phyloP scores from a whole-genome alignment of 2,797 vertebrate species.

The Ctenosaura bakeri region DNA sequence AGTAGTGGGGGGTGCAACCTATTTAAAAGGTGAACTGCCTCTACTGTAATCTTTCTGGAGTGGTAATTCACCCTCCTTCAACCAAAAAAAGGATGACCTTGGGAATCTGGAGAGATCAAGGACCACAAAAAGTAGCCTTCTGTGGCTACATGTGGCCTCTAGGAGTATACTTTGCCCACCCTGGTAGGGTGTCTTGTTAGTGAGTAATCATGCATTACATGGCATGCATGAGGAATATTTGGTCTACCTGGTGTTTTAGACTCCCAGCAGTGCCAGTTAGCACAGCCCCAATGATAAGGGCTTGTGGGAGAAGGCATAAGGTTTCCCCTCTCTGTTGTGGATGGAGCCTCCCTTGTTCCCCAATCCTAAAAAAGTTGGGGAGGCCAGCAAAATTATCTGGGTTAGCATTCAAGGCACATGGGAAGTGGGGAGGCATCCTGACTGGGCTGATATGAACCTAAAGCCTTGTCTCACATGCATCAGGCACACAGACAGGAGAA shows the following conservation, averaged over 20 bases:
- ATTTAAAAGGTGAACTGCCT: too few relatives aligned
- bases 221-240: background rate
- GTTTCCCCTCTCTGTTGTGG: background rate
- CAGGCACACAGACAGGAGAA: background rate
- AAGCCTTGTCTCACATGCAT: background rate
- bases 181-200: background rate
- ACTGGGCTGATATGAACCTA: background rate
- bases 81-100: too few relatives aligned
- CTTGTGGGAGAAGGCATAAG: background rate
- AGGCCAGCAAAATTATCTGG: too few relatives aligned
- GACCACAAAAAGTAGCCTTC: too few relatives aligned
- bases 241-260: background rate
- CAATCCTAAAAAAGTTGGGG: background rate
- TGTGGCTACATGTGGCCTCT: too few relatives aligned
- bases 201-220: background rate
- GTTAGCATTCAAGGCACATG: background rate
- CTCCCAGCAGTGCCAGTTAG: background rate
- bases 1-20: too few relatives aligned
- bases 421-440: background rate
- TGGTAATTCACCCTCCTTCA: too few relatives aligned
- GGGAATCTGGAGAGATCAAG: too few relatives aligned
- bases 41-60: too few relatives aligned
- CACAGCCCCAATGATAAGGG: background rate
- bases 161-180: too few relatives aligned
- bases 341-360: background rate